Percentiles rank a stretch among this genome's conserved stretches.
phyloP scores from a whole-genome alignment of 2,113 vertebrate species.

The Opisthocomus hoazin region DNA sequence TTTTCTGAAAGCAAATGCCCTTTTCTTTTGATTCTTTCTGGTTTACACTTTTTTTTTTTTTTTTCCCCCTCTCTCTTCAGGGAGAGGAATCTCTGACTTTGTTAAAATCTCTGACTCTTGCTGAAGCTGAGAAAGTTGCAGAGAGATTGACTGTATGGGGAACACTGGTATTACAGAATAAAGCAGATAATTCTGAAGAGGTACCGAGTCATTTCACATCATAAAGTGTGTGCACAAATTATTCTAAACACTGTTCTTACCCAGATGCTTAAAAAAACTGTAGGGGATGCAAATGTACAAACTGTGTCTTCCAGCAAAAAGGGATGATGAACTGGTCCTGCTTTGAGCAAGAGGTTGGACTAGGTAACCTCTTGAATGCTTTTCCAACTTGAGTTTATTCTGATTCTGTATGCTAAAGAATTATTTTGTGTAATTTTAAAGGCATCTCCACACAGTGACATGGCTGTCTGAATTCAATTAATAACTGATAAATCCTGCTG shows the following conservation, averaged over 20 bases:
- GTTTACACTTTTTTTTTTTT: background rate
- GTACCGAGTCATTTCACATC: constrained; percentile 18
- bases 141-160: constrained; percentile 83
- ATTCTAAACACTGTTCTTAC: background rate
- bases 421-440: background rate
- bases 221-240: background rate
- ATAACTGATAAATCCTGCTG: background rate
- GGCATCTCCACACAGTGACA: background rate
- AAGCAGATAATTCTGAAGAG: constrained; percentile 74
- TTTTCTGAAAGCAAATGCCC: background rate
- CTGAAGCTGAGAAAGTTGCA: constrained; percentile 78
- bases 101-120: constrained; percentile 76
- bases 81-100: constrained; percentile 75
- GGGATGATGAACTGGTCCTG: background rate
- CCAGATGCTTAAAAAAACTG: background rate
- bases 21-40: background rate
- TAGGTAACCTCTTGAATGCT: background rate
- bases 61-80: constrained; percentile 44
- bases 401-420: background rate
- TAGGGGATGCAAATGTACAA: background rate
- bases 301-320: background rate
- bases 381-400: background rate
- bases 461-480: background rate
- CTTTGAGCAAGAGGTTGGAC: background rate
- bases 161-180: constrained; percentile 76